Evolutionary conservation across 2,888 invertebrate genomes (phyloP).

Genomic region (Chirona hameri): DNA sequence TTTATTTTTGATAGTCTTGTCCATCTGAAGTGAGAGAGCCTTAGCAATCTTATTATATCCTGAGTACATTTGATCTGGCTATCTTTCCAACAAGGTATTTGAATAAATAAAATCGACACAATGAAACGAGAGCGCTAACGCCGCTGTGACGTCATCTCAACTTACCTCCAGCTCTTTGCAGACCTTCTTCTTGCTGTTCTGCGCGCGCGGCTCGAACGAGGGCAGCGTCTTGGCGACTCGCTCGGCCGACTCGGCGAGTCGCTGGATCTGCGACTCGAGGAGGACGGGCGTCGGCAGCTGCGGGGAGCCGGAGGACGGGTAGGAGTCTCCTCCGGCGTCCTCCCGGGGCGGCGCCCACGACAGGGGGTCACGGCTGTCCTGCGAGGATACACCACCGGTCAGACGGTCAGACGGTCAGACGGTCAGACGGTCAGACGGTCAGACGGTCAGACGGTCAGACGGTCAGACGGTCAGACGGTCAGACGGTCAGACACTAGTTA

Average conservation of each 20-base stretch:
- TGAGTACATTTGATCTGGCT: too few species aligned
- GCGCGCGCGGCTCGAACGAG: slow-evolving; percentile 71
- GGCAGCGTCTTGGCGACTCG: slow-evolving; percentile 76
- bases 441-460: too few species aligned
- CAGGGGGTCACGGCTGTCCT: neutral
- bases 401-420: too few species aligned
- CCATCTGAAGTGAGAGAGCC: too few species aligned
- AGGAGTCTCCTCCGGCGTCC: slow-evolving; percentile 29
- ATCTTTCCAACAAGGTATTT: too few species aligned
- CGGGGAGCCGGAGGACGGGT: slow-evolving; percentile 46
- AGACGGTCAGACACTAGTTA: too few species aligned
- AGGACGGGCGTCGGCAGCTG: slow-evolving; percentile 70
- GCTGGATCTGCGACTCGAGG: slow-evolving; percentile 75
- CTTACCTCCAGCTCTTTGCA: slow-evolving; percentile 81
- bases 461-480: too few species aligned
- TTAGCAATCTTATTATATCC: too few species aligned
- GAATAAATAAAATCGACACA: neutral
- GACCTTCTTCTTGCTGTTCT: slow-evolving; percentile 83
- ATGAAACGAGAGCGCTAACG: neutral
- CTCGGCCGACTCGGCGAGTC: slow-evolving; percentile 78
- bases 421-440: too few species aligned
- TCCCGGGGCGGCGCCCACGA: neutral
- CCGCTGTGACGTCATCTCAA: slow-evolving; percentile 27
- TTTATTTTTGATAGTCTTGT: too few species aligned
- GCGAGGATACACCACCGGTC: neutral